These are phyloP conservation scores for Orchesella cincta DNA, from an alignment of 1,140 invertebrate genomes.

Conservation along the genomic window DNA sequence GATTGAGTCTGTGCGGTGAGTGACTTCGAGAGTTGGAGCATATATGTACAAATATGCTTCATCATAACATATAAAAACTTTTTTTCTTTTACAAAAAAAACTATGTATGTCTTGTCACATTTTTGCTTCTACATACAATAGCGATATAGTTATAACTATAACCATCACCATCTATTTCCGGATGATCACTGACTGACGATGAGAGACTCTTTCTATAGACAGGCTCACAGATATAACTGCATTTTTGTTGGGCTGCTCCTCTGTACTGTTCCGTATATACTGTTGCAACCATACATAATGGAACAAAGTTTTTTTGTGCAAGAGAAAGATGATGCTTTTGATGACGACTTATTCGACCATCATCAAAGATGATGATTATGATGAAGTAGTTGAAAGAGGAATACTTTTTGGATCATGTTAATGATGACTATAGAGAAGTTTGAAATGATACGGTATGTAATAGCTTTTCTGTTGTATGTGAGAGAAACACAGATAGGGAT, in stretches of 20 bases:
- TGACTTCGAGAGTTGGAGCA: too few relatives aligned
- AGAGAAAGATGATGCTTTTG: not conserved
- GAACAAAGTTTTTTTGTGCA: not conserved
- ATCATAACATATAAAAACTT: not conserved
- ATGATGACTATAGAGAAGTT: conserved; percentile 2
- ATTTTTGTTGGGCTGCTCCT: too few relatives aligned
- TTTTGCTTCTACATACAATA: too few relatives aligned
- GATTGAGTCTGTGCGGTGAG: too few relatives aligned
- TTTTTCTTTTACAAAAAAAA: not conserved
- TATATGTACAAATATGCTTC: not conserved
- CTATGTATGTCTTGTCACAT: not conserved
- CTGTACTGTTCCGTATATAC: too few relatives aligned
- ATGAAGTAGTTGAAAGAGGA: conserved; percentile 5
- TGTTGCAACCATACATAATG: too few relatives aligned
- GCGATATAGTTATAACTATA: too few relatives aligned
- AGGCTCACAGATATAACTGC: too few relatives aligned
- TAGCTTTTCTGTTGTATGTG: too few relatives aligned
- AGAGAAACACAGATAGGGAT: too few relatives aligned
- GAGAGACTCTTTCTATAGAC: not conserved
- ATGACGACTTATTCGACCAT: conserved; percentile 20
- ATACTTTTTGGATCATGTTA: not conserved
- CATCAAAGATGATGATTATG: conserved; percentile 15
- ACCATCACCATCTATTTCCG: not conserved
- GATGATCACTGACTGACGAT: not conserved
- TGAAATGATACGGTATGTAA: not conserved